Percentiles rank a stretch among this genome's conserved stretches.
phyloP scores from a whole-genome alignment of 2,888 invertebrate genomes.

The Nymphalis polychloros region DNA sequence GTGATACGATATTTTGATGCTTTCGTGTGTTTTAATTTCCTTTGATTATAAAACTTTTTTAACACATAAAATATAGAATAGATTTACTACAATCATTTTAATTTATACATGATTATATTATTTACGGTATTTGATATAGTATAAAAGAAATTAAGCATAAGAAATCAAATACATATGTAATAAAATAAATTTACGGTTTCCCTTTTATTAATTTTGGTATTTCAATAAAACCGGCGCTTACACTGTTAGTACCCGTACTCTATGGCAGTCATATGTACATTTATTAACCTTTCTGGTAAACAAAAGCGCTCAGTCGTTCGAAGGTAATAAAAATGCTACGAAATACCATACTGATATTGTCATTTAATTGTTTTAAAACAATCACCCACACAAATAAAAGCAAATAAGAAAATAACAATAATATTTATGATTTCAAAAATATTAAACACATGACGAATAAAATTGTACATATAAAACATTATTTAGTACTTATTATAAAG shows the following conservation, averaged over 20 bases:
- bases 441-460: no score
- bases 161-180: no score
- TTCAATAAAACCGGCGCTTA: conserved; percentile 27
- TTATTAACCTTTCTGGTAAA: conserved; percentile 42
- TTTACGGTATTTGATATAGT: no score
- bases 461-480: no score
- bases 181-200: not conserved
- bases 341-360: conserved; percentile 34
- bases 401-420: not conserved
- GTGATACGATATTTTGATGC: conserved; percentile 20
- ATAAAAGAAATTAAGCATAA: no score
- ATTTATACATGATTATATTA: not conserved
- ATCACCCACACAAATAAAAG: conserved; percentile 3
- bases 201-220: conserved; percentile 20
- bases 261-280: conserved; percentile 32
- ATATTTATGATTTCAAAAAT: not conserved
- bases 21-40: conserved; percentile 1
- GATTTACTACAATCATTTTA: not conserved
- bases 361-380: conserved; percentile 22
- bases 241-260: conserved; percentile 22
- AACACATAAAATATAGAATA: not conserved
- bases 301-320: conserved; percentile 49
- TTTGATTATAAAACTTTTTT: not conserved
- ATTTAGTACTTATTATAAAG: no score
- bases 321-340: conserved; percentile 48